Evolutionary conservation across 2,113 vertebrate genomes (phyloP), one percentile per base, ranked within the genome.

Genomic region (Mesocricetus auratus): DNA sequence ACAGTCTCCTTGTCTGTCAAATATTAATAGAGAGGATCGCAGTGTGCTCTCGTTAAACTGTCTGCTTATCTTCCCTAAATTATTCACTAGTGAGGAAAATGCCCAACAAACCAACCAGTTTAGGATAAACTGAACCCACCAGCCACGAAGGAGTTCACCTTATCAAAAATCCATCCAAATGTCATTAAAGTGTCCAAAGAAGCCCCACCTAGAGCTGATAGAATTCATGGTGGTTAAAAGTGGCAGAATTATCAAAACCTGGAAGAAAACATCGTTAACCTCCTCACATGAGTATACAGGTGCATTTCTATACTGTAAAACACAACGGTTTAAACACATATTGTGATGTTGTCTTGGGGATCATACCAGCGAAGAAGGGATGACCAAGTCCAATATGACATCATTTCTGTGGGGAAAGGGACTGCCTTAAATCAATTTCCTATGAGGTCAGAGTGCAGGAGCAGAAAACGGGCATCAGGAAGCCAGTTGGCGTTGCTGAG

Each of bases 321-420:
- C 24, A 64, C 42, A 68, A n/a, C 60, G 22, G 85, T 58, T 77
- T 4, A 42, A 68, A 86, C 56, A 92, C 17, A 50, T 64, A 24
- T 45, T 50, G 29, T 75, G 92, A 91, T 96, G 74, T 42, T 90
- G 29, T 90, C 56, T 71, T 82, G 83, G 64, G 42, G 69, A 47
- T 91, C 69, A 60, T 31, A 91, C 19, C 69, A 62, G 12, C 33
- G 73, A 95, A 85, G 90, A 94, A 13, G 78, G 17, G 9, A 68
- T 66, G 50, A 74, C 60, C 31, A n/a, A 62, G 71, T n/a, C 22
- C 74, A 95, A 39, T 22, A 3, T 74, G 60, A 83, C 73, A 58
- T 64, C 47, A 53, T 78, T 95, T 90, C 62, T 92, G 91, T 71
- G 58, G 64, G 58, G 73, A 94, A 94, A 77, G 86, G 29, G 60